phyloP scores from a whole-genome alignment of 1,140 invertebrate genomes.

The Cydia fagiglandana region DNA sequence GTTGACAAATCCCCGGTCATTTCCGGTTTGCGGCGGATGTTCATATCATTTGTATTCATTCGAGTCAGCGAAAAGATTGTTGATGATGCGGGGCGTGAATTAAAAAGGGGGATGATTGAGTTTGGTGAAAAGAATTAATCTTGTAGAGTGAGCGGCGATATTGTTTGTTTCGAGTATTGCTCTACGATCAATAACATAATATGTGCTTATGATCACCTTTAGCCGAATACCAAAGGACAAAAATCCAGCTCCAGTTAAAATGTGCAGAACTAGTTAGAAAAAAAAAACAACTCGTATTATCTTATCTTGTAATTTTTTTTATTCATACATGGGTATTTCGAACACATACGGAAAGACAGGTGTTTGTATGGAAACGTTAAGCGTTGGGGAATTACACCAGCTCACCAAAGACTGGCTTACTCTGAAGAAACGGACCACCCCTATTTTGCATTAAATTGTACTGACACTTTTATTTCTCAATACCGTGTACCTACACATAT shows the following conservation, averaged over 20 bases:
- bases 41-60: constrained; percentile 74
- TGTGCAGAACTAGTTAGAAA: too few relatives aligned
- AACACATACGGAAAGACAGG: too few relatives aligned
- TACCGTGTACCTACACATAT: not conserved
- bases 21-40: constrained; percentile 70
- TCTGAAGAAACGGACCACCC: too few relatives aligned
- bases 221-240: not conserved
- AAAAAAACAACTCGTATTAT: too few relatives aligned
- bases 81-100: constrained; percentile 49
- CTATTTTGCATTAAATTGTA: too few relatives aligned
- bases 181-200: not conserved
- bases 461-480: not conserved
- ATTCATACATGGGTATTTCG: too few relatives aligned
- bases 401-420: too few relatives aligned
- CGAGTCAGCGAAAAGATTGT: constrained; percentile 51
- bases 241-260: too few relatives aligned
- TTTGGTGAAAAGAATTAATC: constrained; percentile 17
- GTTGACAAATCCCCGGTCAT: constrained; percentile 73
- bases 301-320: too few relatives aligned
- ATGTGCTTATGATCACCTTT: not conserved
- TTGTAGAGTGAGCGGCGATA: not conserved
- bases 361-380: too few relatives aligned
- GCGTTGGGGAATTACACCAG: too few relatives aligned
- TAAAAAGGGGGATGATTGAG: constrained; percentile 40
- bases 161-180: constrained; percentile 1